Evolutionary conservation across 1,140 invertebrate species (phyloP).

Genomic region (Pseudomyrmex pallidus): DNA sequence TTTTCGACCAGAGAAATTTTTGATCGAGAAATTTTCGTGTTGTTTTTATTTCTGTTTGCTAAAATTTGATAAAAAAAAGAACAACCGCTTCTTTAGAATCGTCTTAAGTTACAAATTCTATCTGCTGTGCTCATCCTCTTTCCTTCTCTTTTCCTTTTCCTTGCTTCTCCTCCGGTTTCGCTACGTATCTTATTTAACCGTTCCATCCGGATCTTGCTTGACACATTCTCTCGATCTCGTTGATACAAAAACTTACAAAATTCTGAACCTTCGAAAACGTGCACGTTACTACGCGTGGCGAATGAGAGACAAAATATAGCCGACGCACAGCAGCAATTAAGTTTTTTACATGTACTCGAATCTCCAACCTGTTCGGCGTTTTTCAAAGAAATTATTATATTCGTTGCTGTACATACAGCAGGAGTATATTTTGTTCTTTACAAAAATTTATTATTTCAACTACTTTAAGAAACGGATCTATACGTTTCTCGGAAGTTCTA

Average conservation of each 20-base stretch:
- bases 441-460: no score
- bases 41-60: neutral
- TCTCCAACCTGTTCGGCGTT: neutral
- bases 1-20: neutral
- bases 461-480: no score
- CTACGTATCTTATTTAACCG: slow-evolving; percentile 33
- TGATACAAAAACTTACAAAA: slow-evolving; percentile 31
- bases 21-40: neutral
- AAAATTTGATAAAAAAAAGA: neutral
- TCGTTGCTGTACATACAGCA: neutral
- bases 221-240: slow-evolving; percentile 5
- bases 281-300: neutral
- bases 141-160: neutral
- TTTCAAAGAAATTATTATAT: no score
- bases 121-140: neutral
- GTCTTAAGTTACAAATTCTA: slow-evolving; percentile 66
- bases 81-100: neutral
- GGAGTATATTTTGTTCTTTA: neutral
- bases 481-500: no score
- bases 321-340: neutral
- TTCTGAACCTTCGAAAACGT: slow-evolving; percentile 15
- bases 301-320: neutral
- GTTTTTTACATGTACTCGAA: slow-evolving; percentile 13
- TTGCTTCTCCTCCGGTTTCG: slow-evolving; percentile 16
- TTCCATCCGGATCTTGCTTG: slow-evolving; percentile 4